Evolutionary conservation across 2,113 vertebrate genomes (phyloP).

Genomic region (Gadus macrocephalus): DNA sequence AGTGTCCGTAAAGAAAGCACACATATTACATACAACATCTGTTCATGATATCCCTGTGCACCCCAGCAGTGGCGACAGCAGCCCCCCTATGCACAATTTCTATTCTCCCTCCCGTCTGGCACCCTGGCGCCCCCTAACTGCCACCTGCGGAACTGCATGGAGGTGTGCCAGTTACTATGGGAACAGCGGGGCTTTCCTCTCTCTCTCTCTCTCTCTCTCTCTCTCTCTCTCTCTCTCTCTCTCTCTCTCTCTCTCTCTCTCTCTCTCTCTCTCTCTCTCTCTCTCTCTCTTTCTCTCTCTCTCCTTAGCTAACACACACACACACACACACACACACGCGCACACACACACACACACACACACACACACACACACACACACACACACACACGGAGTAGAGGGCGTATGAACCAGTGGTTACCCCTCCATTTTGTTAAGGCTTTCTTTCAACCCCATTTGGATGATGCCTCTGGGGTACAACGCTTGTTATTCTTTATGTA

Average conservation of each 20-base stretch:
- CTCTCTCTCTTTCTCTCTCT: no score
- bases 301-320: no score
- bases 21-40: constrained; percentile 50
- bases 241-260: no score
- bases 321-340: neutral
- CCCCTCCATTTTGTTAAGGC: neutral
- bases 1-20: constrained; percentile 34
- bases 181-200: constrained; percentile 51
- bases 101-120: constrained; percentile 26
- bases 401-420: neutral
- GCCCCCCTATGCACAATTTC: neutral
- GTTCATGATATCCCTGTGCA: constrained; percentile 33
- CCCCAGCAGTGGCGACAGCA: neutral
- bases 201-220: constrained; percentile 11
- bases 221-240: no score
- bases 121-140: constrained; percentile 47
- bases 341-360: neutral
- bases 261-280: no score
- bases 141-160: constrained; percentile 37
- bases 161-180: constrained; percentile 59
- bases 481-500: no score
- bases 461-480: no score
- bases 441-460: neutral
- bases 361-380: neutral
- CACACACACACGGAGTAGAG: no score